phyloP scores from a whole-genome alignment of 2,113 vertebrate species.

The Megaptera novaeangliae region DNA sequence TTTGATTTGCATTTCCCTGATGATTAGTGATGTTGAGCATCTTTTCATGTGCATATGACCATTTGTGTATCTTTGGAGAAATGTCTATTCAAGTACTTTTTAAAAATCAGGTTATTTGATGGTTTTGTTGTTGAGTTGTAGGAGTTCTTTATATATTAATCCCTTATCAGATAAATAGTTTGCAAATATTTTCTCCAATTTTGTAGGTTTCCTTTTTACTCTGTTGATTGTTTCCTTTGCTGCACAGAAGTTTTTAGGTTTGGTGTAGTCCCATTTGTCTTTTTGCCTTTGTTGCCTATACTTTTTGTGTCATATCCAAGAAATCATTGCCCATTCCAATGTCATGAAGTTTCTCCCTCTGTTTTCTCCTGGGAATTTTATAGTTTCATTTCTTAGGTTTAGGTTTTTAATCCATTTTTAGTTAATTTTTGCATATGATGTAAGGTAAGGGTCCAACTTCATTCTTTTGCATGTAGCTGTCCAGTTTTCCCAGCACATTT shows the following conservation, averaged over 20 bases:
- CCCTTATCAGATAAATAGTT: background rate
- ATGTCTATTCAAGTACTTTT: background rate
- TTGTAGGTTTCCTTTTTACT: background rate
- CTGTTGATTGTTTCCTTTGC: background rate
- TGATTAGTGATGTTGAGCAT: background rate
- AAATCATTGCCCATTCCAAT: background rate
- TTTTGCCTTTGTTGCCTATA: background rate
- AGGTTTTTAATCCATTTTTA: background rate
- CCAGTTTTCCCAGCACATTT: background rate
- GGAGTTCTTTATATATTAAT: background rate
- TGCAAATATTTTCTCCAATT: background rate
- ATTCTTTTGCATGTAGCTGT: background rate
- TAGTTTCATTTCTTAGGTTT: background rate
- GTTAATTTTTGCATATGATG: background rate
- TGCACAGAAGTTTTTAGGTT: background rate
- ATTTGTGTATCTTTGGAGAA: background rate
- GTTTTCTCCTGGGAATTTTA: background rate
- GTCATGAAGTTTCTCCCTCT: background rate
- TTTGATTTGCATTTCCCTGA: background rate
- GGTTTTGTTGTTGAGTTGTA: background rate
- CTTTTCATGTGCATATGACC: background rate
- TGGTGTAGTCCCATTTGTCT: background rate
- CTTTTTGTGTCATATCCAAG: background rate
- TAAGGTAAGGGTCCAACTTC: background rate
- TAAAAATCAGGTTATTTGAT: background rate